Evolutionary conservation across 2,888 invertebrate genomes (phyloP), one percentile per base, ranked within the genome.

Genomic region (Podotricha telesiphe): DNA sequence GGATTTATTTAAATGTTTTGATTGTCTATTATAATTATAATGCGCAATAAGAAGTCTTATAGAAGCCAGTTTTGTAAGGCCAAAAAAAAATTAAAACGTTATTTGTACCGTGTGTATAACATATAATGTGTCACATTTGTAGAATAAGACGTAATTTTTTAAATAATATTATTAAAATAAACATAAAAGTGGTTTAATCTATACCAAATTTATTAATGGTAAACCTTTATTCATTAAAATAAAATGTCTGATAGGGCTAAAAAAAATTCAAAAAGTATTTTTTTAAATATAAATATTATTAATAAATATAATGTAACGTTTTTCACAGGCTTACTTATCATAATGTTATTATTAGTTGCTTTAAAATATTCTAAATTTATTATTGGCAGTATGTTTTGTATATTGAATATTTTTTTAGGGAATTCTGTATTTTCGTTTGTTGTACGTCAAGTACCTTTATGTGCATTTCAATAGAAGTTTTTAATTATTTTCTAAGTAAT

Each of bases 381-480:
- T 42, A 42, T 1, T 13, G 13, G 11, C 7, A 37, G 7, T 8
- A 37, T 37, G 8, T 13, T 42, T 42, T 13, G 1, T 13, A 42
- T 42, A 13, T 22, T 15, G 50, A 50, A 7, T 19, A 10, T 50
- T 15, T 13, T 13, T 22, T 5, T 5, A 13, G 15, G 15, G 15
- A 50, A 15, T 15, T 20, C 6, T 13, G n/a, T 51, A 22, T 53
- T 53, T 53, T 28, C n/a, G 28, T 28, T n/a, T 53, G 28, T 8
- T 34, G 10, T 59, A 45, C n/a, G 45, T 11, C 20, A 20, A 20
- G 42, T 59, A 59, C 45, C 22, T 15, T 45, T 22, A 11, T 45
- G 59, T 45, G 59, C 59, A 59, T 59, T 59, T 45, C 17, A 45
- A n/a, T 20, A 58, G 42, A 40, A n/a, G 22, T 42, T 59, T 59